Conservation (phyloP, 2,888 invertebrate genomes). For the Arge pagana region DNA sequence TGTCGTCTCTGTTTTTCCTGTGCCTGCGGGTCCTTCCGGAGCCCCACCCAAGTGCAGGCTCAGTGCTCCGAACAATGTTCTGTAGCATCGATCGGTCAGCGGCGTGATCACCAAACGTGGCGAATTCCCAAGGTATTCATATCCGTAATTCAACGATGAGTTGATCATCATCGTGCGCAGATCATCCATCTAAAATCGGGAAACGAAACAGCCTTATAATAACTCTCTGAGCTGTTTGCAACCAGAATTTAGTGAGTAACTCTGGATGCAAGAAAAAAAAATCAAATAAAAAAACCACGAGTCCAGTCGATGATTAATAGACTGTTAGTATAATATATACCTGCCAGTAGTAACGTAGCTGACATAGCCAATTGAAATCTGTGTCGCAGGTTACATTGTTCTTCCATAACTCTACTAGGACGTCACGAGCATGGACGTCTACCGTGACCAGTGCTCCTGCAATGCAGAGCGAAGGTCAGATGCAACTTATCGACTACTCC, state of each 20-base stretch:
- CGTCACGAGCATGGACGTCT: constrained; percentile 92
- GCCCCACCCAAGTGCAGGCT: constrained; percentile 64
- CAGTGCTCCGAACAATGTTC: constrained; percentile 68
- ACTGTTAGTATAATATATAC: too few species aligned
- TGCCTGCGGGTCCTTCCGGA: constrained; percentile 64
- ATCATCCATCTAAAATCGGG: constrained; percentile 54
- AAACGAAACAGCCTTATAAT: too few species aligned
- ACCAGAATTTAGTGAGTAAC: too few species aligned
- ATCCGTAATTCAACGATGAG: constrained; percentile 67
- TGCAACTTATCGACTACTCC: not conserved
- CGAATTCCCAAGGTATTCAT: constrained; percentile 93
- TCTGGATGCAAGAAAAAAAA: too few species aligned
- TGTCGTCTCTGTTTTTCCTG: constrained; percentile 67
- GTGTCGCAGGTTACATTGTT: constrained; percentile 70
- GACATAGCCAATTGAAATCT: constrained; percentile 91
- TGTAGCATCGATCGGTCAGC: constrained; percentile 86
- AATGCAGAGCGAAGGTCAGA: too few species aligned
- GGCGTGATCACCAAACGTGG: constrained; percentile 90
- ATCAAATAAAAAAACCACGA: too few species aligned
- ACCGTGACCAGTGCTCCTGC: constrained; percentile 86
- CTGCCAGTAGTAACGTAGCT: constrained; percentile 86
- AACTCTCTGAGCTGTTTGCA: too few species aligned
- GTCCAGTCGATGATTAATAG: too few species aligned
- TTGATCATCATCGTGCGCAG: constrained; percentile 64
- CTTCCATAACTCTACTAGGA: constrained; percentile 71